Conservation (phyloP, 2,113 vertebrate genomes). For the Oryctolagus cuniculus region DNA sequence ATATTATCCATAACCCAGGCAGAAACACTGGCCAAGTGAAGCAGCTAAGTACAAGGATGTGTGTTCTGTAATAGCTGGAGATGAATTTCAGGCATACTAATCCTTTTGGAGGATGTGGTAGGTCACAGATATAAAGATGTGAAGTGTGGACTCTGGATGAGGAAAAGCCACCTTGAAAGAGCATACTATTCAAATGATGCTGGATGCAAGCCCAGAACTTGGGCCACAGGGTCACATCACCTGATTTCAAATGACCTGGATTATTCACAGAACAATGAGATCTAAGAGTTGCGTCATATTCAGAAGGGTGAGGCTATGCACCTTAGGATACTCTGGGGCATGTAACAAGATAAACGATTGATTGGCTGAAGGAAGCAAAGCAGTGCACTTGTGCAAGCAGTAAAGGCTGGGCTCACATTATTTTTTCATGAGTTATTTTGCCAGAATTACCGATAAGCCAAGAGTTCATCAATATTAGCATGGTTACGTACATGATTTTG, state of each 20-base stretch:
- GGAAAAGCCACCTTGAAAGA: constrained; percentile 17
- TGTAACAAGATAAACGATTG: background rate
- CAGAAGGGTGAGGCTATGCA: background rate
- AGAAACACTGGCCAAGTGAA: background rate
- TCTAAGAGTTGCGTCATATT: background rate
- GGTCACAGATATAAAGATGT: background rate
- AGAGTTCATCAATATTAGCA: background rate
- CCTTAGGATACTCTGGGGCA: background rate
- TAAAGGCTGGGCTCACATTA: background rate
- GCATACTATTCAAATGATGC: background rate
- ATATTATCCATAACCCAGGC: background rate
- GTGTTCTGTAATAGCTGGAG: background rate
- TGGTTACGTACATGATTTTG: background rate
- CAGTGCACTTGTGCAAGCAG: background rate
- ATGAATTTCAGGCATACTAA: background rate
- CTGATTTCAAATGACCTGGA: constrained; percentile 33
- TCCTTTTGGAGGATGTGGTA: background rate
- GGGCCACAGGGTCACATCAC: constrained; percentile 14
- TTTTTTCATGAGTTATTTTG: constrained; percentile 10
- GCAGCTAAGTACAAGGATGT: background rate
- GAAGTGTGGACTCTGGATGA: background rate
- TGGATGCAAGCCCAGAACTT: constrained; percentile 47
- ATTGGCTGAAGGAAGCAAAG: background rate
- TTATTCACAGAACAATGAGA: constrained; percentile 7
- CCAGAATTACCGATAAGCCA: background rate